Conservation (phyloP, 2,797 vertebrate species). For the Bradypodion pumilum region DNA sequence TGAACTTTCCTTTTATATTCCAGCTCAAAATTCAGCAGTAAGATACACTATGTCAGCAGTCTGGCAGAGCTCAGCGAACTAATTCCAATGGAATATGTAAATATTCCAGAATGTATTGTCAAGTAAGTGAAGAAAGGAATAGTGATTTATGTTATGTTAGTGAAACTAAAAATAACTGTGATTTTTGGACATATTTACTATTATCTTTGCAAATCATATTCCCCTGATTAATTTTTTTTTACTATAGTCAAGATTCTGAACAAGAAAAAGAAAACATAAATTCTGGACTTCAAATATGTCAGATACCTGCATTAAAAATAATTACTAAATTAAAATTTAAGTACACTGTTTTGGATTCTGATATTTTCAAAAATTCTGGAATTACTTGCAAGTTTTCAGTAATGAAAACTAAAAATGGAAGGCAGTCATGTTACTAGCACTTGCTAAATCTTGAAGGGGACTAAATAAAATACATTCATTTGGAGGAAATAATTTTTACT, state of each 20-base stretch:
- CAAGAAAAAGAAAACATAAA: not conserved
- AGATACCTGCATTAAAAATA: not conserved
- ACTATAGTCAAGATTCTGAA: not conserved
- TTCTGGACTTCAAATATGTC: not conserved
- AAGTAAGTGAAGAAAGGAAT: constrained; percentile 80
- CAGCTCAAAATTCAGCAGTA: constrained; percentile 96
- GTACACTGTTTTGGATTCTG: not conserved
- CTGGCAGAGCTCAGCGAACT: constrained; percentile 85
- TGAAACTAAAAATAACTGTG: not conserved
- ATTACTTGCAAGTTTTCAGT: not conserved
- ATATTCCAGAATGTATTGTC: constrained; percentile 90
- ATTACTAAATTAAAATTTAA: not conserved
- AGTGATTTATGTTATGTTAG: not conserved
- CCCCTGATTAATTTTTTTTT: not conserved
- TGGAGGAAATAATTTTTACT: not conserved
- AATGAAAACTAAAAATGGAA: not conserved
- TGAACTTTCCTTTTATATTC: constrained; percentile 38
- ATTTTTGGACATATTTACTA: not conserved
- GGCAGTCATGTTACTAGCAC: not conserved
- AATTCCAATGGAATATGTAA: constrained; percentile 91
- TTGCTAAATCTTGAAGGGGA: not conserved
- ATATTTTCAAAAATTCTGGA: not conserved
- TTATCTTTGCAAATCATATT: not conserved
- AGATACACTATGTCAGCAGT: constrained; percentile 89
- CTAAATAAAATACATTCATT: not conserved